Percentiles rank a stretch among this genome's conserved stretches.
These are phyloP conservation scores for Carollia perspicillata DNA, from an alignment of 2,113 vertebrate genomes.

Conservation along the genomic window DNA sequence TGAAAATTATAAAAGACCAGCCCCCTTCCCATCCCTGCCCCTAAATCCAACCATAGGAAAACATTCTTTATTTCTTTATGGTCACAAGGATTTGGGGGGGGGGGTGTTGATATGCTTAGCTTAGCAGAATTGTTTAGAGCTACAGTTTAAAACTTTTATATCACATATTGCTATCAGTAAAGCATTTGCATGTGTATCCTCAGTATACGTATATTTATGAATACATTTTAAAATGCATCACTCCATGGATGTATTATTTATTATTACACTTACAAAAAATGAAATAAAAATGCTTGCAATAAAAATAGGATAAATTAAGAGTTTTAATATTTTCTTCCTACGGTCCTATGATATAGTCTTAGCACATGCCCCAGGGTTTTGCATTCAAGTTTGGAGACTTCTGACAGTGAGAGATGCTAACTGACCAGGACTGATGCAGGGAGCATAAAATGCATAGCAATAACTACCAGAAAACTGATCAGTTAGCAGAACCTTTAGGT, in stretches of 20 bases:
- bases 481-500: background rate
- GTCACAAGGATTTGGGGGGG: background rate
- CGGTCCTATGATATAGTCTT: background rate
- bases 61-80: slow-evolving; percentile 32
- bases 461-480: background rate
- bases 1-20: slow-evolving; percentile 38
- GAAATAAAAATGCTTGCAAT: background rate
- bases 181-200: background rate
- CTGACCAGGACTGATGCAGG: background rate
- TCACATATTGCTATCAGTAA: background rate
- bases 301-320: slow-evolving; percentile 11
- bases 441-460: background rate
- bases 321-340: slow-evolving; percentile 1
- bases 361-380: background rate
- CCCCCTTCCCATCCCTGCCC: background rate
- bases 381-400: background rate
- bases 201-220: background rate
- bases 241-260: background rate
- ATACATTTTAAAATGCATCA: background rate
- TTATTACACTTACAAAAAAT: slow-evolving; percentile 19
- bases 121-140: slow-evolving; percentile 17
- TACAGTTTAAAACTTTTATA: slow-evolving; percentile 34
- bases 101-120: background rate
- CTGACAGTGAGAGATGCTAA: background rate
- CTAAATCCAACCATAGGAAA: background rate